phyloP scores from a whole-genome alignment of 2,797 vertebrate species.

The Holocentrus rufus region DNA sequence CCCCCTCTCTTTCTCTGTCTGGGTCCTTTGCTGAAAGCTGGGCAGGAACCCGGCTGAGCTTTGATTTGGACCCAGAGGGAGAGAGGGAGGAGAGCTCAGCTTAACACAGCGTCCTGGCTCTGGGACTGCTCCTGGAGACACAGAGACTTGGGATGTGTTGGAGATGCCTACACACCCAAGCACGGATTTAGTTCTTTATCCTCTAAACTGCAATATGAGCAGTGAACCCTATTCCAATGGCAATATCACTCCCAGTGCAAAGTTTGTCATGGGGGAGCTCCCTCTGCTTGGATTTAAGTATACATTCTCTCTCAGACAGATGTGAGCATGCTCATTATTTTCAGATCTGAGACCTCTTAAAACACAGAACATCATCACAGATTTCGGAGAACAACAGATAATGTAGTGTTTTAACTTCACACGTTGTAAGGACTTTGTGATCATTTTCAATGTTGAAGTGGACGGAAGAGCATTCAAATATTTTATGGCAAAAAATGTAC shows the following conservation, averaged over 20 bases:
- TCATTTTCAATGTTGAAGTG: constrained; percentile 46
- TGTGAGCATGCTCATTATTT: constrained; percentile 65
- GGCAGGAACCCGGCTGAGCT: constrained; percentile 86
- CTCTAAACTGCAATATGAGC: constrained; percentile 72
- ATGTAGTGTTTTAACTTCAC: constrained; percentile 57
- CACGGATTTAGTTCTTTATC: constrained; percentile 73
- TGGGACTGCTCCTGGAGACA: constrained; percentile 52
- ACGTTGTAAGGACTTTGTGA: constrained; percentile 59
- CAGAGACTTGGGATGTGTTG: constrained; percentile 61
- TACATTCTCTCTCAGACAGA: constrained; percentile 70
- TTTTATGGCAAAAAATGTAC: constrained; percentile 69
- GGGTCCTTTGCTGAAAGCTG: constrained; percentile 86
- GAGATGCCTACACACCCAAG: constrained; percentile 74
- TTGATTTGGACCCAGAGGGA: constrained; percentile 86
- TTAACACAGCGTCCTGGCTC: constrained; percentile 65
- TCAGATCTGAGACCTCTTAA: constrained; percentile 63
- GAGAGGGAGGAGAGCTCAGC: constrained; percentile 71
- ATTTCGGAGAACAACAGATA: constrained; percentile 54
- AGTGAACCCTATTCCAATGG: constrained; percentile 66
- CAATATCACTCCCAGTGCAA: constrained; percentile 59
- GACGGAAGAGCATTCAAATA: constrained; percentile 60
- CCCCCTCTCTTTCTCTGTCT: constrained; percentile 54
- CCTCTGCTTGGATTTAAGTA: constrained; percentile 64
- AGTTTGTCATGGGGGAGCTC: constrained; percentile 53
- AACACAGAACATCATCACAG: constrained; percentile 61